phyloP scores from a whole-genome alignment of 2,888 invertebrate genomes.

The Priapulus caudatus region DNA sequence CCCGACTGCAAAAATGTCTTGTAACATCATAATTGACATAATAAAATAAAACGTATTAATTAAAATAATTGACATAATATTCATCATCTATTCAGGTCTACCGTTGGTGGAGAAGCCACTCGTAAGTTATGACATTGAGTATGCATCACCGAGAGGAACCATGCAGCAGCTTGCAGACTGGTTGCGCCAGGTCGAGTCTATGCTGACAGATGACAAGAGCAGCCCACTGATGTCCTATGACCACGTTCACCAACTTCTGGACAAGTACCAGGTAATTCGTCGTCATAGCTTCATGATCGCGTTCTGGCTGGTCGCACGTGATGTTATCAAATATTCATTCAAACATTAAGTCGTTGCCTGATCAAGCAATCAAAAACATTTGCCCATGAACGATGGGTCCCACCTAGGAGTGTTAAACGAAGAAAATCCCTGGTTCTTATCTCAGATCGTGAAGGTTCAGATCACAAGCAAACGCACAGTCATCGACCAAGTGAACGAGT shows the following conservation, averaged over 20 bases:
- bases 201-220: neutral
- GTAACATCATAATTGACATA: no score
- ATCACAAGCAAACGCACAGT: neutral
- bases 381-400: no score
- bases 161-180: neutral
- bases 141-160: neutral
- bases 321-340: no score
- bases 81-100: neutral
- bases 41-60: no score
- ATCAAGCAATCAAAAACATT: no score
- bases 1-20: no score
- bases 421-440: no score
- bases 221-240: neutral
- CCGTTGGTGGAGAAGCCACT: slow-evolving; percentile 3
- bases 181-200: neutral
- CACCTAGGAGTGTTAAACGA: no score
- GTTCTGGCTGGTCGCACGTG: no score
- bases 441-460: neutral
- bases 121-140: neutral
- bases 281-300: no score
- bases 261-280: neutral
- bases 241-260: neutral
- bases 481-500: neutral
- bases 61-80: no score
- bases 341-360: no score